Percentiles rank a stretch among this genome's conserved stretches.
phyloP scores from a whole-genome alignment of 2,888 invertebrate genomes.

The Folsomia candida region DNA sequence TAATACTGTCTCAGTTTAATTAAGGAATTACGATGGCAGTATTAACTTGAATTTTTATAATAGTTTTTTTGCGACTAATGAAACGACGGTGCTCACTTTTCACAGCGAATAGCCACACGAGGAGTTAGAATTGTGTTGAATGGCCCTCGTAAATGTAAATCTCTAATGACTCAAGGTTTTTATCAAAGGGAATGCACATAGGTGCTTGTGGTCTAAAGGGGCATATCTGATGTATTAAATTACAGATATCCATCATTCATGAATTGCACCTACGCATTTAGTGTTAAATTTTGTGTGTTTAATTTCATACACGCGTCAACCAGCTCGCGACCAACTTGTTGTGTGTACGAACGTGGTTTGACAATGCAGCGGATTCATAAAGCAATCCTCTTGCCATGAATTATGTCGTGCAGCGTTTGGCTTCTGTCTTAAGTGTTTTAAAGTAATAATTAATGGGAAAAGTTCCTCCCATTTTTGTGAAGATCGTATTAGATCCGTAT shows the following conservation, averaged over 20 bases:
- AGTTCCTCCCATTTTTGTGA: slow-evolving; percentile 4
- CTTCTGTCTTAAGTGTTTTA: slow-evolving; percentile 19
- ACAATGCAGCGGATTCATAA: background rate
- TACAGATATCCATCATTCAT: slow-evolving; percentile 19
- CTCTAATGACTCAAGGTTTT: background rate
- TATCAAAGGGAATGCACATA: background rate
- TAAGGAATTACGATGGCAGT: background rate
- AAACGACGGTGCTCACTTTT: no score
- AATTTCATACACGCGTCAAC: background rate
- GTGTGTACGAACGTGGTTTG: background rate
- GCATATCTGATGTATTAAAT: slow-evolving; percentile 19
- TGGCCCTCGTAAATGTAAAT: no score
- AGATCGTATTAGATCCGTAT: background rate
- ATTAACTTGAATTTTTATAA: no score
- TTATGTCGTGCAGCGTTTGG: slow-evolving; percentile 8
- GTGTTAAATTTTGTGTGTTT: background rate
- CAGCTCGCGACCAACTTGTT: background rate
- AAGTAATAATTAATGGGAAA: slow-evolving; percentile 1
- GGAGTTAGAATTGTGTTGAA: no score
- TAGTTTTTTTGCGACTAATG: no score
- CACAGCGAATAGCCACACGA: no score
- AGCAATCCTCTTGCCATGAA: background rate
- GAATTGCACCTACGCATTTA: slow-evolving; percentile 15
- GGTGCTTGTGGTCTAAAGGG: background rate
- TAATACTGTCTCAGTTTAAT: background rate